These are phyloP conservation scores for Boulengerochromis microlepis DNA, from an alignment of 2,113 vertebrate species.

Conservation along the genomic window DNA sequence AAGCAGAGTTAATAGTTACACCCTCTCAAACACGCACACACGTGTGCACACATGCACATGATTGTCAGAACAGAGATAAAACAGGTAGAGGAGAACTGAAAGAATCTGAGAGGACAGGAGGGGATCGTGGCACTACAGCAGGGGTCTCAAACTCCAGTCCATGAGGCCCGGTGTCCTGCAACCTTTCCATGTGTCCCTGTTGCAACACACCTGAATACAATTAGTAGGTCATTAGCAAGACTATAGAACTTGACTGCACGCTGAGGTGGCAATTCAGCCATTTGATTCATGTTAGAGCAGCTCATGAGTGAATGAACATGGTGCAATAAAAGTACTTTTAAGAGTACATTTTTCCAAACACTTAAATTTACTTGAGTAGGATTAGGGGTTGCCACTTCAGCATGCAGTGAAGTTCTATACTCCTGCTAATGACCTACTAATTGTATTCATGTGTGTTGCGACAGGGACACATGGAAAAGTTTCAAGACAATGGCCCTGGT, in stretches of 20 bases:
- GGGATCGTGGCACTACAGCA: rapidly evolving
- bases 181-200: neutral
- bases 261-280: no score
- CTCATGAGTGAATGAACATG: neutral
- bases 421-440: neutral
- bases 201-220: neutral
- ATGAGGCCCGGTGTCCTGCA: rapidly evolving
- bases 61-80: neutral
- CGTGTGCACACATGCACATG: rapidly evolving
- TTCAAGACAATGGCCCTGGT: rapidly evolving
- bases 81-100: neutral
- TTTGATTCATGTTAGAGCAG: neutral
- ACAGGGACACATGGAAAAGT: rapidly evolving
- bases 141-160: neutral
- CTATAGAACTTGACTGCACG: rapidly evolving
- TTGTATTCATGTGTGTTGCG: rapidly evolving
- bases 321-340: neutral
- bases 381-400: neutral
- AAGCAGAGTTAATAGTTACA: neutral
- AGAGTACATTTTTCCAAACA: neutral
- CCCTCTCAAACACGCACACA: rapidly evolving
- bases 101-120: neutral
- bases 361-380: neutral
- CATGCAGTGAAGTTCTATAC: rapidly evolving
- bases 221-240: no score